Evolutionary conservation across 2,888 invertebrate genomes (phyloP).

Genomic region (Tetrapedia diversipes): DNA sequence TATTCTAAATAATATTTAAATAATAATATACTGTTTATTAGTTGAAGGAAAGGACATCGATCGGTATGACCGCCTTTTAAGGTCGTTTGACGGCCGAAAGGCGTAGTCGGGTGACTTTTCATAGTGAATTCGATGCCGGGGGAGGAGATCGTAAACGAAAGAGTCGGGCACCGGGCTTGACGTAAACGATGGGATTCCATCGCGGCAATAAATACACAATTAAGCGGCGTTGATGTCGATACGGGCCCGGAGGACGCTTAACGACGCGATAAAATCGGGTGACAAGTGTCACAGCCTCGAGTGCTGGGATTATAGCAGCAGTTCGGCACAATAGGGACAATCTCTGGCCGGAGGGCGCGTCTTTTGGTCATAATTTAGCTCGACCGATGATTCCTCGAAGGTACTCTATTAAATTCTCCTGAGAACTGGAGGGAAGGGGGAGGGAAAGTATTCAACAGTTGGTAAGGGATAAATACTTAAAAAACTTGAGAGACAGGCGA

Average conservation of each 20-base stretch:
- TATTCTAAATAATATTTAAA: too few relatives aligned
- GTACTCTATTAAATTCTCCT: constrained; percentile 65
- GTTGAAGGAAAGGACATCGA: not conserved
- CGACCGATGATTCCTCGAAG: constrained; percentile 61
- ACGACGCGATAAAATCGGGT: constrained; percentile 80
- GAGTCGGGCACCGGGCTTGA: constrained; percentile 38
- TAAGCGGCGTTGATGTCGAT: constrained; percentile 76
- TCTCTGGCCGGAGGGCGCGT: constrained; percentile 64
- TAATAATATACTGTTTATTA: too few relatives aligned
- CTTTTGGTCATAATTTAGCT: constrained; percentile 69
- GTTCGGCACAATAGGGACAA: constrained; percentile 69
- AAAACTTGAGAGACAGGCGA: too few relatives aligned
- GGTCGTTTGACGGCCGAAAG: not conserved
- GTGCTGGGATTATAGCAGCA: constrained; percentile 43
- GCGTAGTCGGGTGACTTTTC: not conserved
- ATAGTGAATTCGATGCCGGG: not conserved
- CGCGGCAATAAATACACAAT: constrained; percentile 77
- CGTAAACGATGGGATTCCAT: constrained; percentile 64
- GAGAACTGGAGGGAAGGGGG: not conserved
- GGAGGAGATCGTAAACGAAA: constrained; percentile 48
- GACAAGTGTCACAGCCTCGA: constrained; percentile 78
- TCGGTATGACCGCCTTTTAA: not conserved
- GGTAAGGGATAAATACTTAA: not conserved
- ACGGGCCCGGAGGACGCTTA: constrained; percentile 69
- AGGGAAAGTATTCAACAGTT: too few relatives aligned